Conservation (phyloP, 2,888 invertebrate species). For the Seira ritae region DNA sequence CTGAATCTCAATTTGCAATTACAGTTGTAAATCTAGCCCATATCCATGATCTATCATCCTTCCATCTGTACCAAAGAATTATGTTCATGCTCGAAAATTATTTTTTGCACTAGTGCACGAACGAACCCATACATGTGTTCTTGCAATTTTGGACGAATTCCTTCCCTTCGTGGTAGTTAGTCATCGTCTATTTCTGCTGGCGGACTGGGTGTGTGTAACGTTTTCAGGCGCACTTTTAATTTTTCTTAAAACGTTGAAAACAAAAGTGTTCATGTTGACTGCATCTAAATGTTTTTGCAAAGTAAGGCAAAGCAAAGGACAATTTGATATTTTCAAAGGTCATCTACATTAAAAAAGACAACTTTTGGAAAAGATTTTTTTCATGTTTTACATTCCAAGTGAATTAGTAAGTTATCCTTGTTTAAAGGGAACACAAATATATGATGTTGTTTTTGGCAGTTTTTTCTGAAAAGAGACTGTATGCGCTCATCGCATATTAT, state of each 20-base stretch:
- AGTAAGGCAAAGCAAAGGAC: background rate
- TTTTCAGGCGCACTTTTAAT: constrained; percentile 35
- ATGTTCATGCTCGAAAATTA: background rate
- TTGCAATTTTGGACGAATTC: background rate
- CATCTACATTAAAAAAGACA: constrained; percentile 32
- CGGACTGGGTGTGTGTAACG: constrained; percentile 43
- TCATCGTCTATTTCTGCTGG: constrained; percentile 27
- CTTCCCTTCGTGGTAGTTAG: no score
- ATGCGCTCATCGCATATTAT: constrained; percentile 8
- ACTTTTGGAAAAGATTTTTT: constrained; percentile 2
- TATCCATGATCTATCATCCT: constrained; percentile 2
- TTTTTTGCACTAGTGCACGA: background rate
- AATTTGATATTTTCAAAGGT: constrained; percentile 28
- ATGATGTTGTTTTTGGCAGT: constrained; percentile 26
- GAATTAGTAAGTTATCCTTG: background rate
- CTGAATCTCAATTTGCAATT: constrained; percentile 7
- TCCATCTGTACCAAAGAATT: no score
- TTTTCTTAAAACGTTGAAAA: constrained; percentile 15
- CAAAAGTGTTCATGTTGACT: background rate
- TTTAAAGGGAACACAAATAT: constrained; percentile 20
- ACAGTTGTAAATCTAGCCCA: constrained; percentile 11
- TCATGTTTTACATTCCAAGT: background rate
- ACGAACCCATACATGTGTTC: no score
- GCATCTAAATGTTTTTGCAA: background rate
- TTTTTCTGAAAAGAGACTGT: background rate